Percentiles rank a stretch among this genome's conserved stretches.
Conservation (phyloP, 2,113 vertebrate species). For the Mastomys natalensis region DNA sequence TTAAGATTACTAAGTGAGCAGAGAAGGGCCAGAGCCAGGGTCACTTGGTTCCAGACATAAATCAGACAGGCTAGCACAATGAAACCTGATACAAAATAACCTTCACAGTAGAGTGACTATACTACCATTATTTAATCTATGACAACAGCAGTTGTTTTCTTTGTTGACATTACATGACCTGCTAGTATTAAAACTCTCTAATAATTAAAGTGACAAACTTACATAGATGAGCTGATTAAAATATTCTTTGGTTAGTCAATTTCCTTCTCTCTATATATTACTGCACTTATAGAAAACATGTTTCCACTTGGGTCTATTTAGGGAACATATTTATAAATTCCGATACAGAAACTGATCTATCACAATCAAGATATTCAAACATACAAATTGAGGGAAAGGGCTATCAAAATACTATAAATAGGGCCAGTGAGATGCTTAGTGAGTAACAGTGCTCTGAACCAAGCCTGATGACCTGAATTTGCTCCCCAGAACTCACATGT, state of each 20-base stretch:
- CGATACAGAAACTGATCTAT: slow-evolving; percentile 22
- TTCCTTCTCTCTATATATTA: slow-evolving; percentile 57
- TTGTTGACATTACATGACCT: slow-evolving; percentile 64
- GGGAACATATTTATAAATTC: not conserved
- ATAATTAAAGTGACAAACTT: slow-evolving; percentile 79
- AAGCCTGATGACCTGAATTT: not conserved
- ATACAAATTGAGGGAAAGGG: slow-evolving; percentile 29
- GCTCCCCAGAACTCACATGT: not conserved
- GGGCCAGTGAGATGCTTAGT: not conserved
- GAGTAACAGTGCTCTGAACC: no score
- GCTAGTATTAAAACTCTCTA: slow-evolving; percentile 59
- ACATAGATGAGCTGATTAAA: slow-evolving; percentile 72
- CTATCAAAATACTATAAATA: slow-evolving; percentile 40
- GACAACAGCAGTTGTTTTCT: slow-evolving; percentile 69
- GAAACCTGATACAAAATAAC: slow-evolving; percentile 72
- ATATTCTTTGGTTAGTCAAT: slow-evolving; percentile 75
- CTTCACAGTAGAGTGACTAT: slow-evolving; percentile 69
- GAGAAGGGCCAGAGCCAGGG: slow-evolving; percentile 53
- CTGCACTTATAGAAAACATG: slow-evolving; percentile 40
- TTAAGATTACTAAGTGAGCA: slow-evolving; percentile 65
- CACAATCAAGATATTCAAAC: not conserved
- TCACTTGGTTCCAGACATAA: slow-evolving; percentile 60
- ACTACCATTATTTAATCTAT: slow-evolving; percentile 64
- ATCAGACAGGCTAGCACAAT: slow-evolving; percentile 70
- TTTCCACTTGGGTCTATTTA: slow-evolving; percentile 27